Conservation (phyloP, 2,113 vertebrate species). For the Amblyopsis rosae region DNA sequence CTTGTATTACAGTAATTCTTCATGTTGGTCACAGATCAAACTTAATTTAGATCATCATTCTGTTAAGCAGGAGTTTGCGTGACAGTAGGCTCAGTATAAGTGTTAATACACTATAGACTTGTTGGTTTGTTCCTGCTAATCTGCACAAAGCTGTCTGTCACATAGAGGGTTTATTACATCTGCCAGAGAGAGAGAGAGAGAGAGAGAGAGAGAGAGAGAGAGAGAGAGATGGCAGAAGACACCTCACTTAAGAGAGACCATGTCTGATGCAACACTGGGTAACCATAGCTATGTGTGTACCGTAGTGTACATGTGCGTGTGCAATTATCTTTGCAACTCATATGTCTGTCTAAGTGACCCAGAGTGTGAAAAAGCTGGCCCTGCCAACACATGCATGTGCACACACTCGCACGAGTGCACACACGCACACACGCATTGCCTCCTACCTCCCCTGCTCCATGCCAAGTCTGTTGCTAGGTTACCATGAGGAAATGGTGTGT, state of each 20-base stretch:
- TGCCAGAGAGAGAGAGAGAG: not conserved
- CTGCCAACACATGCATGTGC: slow-evolving; percentile 10
- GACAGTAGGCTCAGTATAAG: too few relatives aligned
- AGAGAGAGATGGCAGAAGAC: not conserved
- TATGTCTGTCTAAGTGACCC: slow-evolving; percentile 41
- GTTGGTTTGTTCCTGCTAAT: too few relatives aligned
- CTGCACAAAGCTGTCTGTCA: too few relatives aligned
- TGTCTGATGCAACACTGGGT: slow-evolving; percentile 65
- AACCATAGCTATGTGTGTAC: slow-evolving; percentile 31
- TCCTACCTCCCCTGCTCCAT: slow-evolving; percentile 36
- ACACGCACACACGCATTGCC: slow-evolving; percentile 24
- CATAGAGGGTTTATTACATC: too few relatives aligned
- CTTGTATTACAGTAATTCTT: too few relatives aligned
- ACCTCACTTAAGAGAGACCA: slow-evolving; percentile 42
- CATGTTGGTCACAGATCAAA: too few relatives aligned
- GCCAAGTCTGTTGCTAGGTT: slow-evolving; percentile 67
- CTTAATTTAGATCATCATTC: too few relatives aligned
- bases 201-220: slow-evolving; percentile 10
- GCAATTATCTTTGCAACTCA: not conserved
- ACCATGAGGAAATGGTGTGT: slow-evolving; percentile 47
- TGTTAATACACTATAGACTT: too few relatives aligned
- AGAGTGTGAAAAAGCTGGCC: slow-evolving; percentile 44
- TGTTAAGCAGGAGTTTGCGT: too few relatives aligned
- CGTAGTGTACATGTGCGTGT: slow-evolving; percentile 20
- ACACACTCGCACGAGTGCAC: slow-evolving; percentile 6